Evolutionary conservation across 1,140 invertebrate species (phyloP).

Genomic region (Lordiphosa stackelbergi): DNA sequence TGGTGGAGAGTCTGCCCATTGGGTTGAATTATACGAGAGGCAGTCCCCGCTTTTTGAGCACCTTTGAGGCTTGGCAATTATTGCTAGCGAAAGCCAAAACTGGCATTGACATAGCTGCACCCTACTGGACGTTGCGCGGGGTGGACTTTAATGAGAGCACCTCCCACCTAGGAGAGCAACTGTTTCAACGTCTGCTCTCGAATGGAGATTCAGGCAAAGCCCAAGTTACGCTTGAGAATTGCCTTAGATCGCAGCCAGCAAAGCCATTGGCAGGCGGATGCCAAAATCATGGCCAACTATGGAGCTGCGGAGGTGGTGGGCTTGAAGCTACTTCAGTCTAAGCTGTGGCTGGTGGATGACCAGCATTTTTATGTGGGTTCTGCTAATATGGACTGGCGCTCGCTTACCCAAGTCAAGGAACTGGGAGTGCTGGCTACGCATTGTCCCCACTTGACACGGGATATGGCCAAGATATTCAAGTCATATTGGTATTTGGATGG

Average conservation of each 20-base stretch:
- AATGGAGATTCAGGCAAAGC: slow-evolving; percentile 56
- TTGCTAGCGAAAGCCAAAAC: slow-evolving; percentile 85
- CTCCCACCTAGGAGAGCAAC: slow-evolving; percentile 83
- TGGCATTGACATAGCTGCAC: slow-evolving; percentile 88
- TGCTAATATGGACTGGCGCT: slow-evolving; percentile 96
- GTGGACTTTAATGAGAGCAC: slow-evolving; percentile 86
- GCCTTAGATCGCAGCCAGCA: slow-evolving; percentile 79
- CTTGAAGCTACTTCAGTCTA: slow-evolving; percentile 86
- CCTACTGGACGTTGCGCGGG: slow-evolving; percentile 92
- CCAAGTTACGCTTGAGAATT: slow-evolving; percentile 85
- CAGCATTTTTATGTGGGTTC: slow-evolving; percentile 90
- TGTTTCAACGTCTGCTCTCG: slow-evolving; percentile 88
- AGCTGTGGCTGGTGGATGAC: slow-evolving; percentile 93
- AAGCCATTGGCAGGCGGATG: slow-evolving; percentile 57
- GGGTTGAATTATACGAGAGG: slow-evolving; percentile 85
- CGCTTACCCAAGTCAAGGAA: slow-evolving; percentile 97
- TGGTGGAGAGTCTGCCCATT: slow-evolving; percentile 94
- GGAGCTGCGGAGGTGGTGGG: slow-evolving; percentile 87
- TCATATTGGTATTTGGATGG: slow-evolving; percentile 92
- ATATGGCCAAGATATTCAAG: slow-evolving; percentile 95
- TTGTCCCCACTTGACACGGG: slow-evolving; percentile 90
- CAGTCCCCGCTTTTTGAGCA: slow-evolving; percentile 82
- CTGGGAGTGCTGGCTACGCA: slow-evolving; percentile 89
- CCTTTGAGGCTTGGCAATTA: slow-evolving; percentile 86
- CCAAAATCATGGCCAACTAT: slow-evolving; percentile 45